A percentile compares a stretch with the other conserved stretches of the same genome.
Conservation (phyloP, 2,113 vertebrate species). For the Planiliza haematocheilus region DNA sequence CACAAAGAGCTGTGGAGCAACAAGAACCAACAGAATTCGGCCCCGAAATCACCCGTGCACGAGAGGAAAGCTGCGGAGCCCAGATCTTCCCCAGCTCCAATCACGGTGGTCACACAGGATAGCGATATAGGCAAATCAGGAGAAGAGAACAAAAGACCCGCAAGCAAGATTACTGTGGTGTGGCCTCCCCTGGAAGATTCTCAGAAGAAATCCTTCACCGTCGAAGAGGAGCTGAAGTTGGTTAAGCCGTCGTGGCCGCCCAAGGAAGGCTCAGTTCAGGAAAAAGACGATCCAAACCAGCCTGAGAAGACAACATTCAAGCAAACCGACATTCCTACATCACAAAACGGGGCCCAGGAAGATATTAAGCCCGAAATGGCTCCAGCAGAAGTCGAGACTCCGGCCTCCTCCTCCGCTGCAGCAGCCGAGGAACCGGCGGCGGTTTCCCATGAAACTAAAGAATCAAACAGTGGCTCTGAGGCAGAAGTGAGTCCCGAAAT, state of each 20-base stretch:
- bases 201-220: conserved; percentile 83
- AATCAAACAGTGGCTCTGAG: conserved; percentile 49
- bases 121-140: conserved; percentile 51
- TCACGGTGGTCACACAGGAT: conserved; percentile 39
- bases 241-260: conserved; percentile 92
- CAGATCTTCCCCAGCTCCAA: conserved; percentile 38
- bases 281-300: conserved; percentile 47
- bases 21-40: conserved; percentile 79
- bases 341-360: conserved; percentile 67
- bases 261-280: conserved; percentile 64
- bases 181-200: conserved; percentile 91
- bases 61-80: conserved; percentile 64
- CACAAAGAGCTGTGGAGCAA: conserved; percentile 91
- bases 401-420: neutral
- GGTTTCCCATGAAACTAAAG: conserved; percentile 35
- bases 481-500: conserved; percentile 44
- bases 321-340: conserved; percentile 57
- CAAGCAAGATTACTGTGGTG: conserved; percentile 89
- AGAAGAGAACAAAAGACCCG: conserved; percentile 81
- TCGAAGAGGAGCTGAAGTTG: conserved; percentile 88
- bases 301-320: conserved; percentile 48
- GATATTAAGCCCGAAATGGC: conserved; percentile 49
- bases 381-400: conserved; percentile 12
- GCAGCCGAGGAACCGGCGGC: conserved; percentile 6
- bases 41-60: conserved; percentile 58